Evolutionary conservation across 2,113 vertebrate species (phyloP).

Genomic region (Oreochromis aureus): DNA sequence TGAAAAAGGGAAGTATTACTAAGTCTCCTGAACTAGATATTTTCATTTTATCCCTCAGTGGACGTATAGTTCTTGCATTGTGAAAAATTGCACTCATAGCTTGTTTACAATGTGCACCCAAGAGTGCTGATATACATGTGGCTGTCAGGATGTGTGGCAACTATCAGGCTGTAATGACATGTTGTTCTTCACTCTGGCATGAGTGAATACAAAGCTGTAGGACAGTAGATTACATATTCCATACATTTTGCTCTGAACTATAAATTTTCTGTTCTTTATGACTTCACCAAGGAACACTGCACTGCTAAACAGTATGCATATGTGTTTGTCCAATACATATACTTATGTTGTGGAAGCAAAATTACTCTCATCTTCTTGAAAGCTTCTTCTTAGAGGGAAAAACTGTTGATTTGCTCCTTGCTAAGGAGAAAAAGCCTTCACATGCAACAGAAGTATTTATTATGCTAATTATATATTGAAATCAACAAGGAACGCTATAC

Average conservation of each 20-base stretch:
- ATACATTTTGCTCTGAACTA: slow-evolving; percentile 29
- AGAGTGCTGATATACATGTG: slow-evolving; percentile 6
- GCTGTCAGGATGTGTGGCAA: slow-evolving; percentile 7
- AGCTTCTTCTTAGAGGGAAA: slow-evolving; percentile 24
- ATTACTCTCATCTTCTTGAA: slow-evolving; percentile 44
- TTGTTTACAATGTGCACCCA: slow-evolving; percentile 45
- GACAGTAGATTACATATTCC: slow-evolving; percentile 35
- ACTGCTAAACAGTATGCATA: slow-evolving; percentile 3
- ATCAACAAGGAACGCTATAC: slow-evolving; percentile 52
- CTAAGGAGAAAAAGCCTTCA: slow-evolving; percentile 55
- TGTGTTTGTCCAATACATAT: background rate
- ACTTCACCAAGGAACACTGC: background rate
- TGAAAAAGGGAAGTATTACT: background rate
- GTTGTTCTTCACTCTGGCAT: slow-evolving; percentile 26
- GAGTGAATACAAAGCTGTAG: slow-evolving; percentile 12
- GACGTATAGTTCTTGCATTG: slow-evolving; percentile 37
- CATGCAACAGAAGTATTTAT: slow-evolving; percentile 63
- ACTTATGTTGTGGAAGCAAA: slow-evolving; percentile 40
- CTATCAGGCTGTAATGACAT: slow-evolving; percentile 39
- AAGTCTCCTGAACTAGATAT: slow-evolving; percentile 33
- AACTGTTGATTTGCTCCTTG: slow-evolving; percentile 55
- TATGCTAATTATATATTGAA: slow-evolving; percentile 71
- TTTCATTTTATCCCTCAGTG: slow-evolving; percentile 61
- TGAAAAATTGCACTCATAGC: slow-evolving; percentile 55
- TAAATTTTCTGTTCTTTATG: slow-evolving; percentile 5